phyloP scores from a whole-genome alignment of 2,797 vertebrate genomes.

The Stomatorhinus walkeri region DNA sequence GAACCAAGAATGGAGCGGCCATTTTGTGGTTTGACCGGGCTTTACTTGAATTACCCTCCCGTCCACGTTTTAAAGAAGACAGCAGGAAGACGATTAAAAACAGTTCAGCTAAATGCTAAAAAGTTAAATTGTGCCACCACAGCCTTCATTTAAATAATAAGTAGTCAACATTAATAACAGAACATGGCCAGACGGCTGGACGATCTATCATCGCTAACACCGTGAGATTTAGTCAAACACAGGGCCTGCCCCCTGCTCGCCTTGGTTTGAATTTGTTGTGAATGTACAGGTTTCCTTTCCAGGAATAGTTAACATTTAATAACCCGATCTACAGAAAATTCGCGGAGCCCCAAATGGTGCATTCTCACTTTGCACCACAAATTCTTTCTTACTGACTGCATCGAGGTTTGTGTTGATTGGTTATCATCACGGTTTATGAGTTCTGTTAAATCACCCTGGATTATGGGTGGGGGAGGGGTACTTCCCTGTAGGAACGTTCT shows the following conservation, averaged over 20 bases:
- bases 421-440: not conserved
- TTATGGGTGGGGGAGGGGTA: not conserved
- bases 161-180: not conserved
- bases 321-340: not conserved
- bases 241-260: not conserved
- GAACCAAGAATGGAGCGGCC: not conserved
- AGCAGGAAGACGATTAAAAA: not conserved
- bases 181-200: not conserved
- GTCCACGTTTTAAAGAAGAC: not conserved
- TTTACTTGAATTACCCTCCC: not conserved
- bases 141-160: not conserved
- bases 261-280: not conserved
- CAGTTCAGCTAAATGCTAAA: not conserved
- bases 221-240: not conserved
- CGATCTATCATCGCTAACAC: not conserved
- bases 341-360: not conserved
- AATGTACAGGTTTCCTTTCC: not conserved
- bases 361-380: slow-evolving; percentile 13
- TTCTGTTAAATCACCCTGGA: not conserved
- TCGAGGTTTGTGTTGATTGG: not conserved
- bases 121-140: not conserved
- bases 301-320: not conserved
- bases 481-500: not conserved
- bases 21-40: not conserved
- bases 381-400: not conserved